Conservation (phyloP, 2,113 vertebrate genomes). For the Cololabis saira region DNA sequence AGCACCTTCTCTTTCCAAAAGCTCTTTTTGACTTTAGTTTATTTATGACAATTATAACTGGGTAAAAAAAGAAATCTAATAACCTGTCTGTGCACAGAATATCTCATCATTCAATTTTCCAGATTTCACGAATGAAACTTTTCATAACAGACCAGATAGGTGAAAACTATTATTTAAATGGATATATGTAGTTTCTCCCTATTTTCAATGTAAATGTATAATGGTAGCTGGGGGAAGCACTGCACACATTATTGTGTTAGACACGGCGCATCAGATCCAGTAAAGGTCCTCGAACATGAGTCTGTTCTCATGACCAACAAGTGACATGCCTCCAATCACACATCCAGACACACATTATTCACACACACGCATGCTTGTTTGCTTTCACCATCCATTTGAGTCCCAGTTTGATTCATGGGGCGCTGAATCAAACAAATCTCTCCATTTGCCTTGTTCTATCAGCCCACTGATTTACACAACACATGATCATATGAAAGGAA, state of each 20-base stretch:
- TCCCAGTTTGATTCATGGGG: conserved; percentile 8
- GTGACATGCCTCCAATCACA: conserved; percentile 31
- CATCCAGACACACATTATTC: conserved; percentile 1
- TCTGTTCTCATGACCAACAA: conserved; percentile 42
- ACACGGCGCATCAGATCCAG: conserved; percentile 27
- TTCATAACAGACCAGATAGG: too few relatives aligned
- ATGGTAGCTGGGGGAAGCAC: neutral
- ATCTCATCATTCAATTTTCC: too few relatives aligned
- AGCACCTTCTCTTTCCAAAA: neutral
- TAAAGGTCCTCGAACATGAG: conserved; percentile 32
- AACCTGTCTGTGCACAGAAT: too few relatives aligned
- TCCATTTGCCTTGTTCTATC: conserved; percentile 15
- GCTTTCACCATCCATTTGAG: neutral
- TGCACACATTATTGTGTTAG: conserved; percentile 29
- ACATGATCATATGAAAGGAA: conserved; percentile 33
- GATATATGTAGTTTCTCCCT: too few relatives aligned
- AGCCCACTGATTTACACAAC: conserved; percentile 35
- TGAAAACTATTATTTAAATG: neutral
- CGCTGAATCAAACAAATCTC: conserved; percentile 28
- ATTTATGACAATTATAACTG: too few relatives aligned
- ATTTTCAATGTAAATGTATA: too few relatives aligned
- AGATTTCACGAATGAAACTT: too few relatives aligned
- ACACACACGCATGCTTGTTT: conserved; percentile 7
- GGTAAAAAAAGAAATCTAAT: too few relatives aligned
- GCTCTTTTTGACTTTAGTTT: neutral